These are phyloP conservation scores for Synanthedon formicaeformis DNA, from an alignment of 2,888 invertebrate species.

Conservation along the genomic window DNA sequence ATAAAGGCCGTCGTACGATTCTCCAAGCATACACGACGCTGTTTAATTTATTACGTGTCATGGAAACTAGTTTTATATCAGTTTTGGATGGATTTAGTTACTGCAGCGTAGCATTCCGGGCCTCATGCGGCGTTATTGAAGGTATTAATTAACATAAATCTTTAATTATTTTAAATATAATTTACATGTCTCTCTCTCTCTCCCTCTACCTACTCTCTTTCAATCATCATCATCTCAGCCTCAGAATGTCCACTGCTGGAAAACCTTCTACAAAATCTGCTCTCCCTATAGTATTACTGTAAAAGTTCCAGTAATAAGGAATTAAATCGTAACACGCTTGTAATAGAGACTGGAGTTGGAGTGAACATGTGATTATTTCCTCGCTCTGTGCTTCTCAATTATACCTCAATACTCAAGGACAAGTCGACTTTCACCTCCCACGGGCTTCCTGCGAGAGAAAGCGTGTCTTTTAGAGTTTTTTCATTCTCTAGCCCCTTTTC, in stretches of 20 bases:
- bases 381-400: background rate
- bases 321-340: too few relatives aligned
- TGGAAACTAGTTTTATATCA: slow-evolving; percentile 13
- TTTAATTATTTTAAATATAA: slow-evolving; percentile 35
- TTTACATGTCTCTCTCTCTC: too few relatives aligned
- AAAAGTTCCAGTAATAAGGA: too few relatives aligned
- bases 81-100: slow-evolving; percentile 12
- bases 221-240: too few relatives aligned
- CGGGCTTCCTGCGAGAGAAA: slow-evolving; percentile 45
- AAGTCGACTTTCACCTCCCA: slow-evolving; percentile 57
- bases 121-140: slow-evolving; percentile 33
- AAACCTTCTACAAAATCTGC: too few relatives aligned
- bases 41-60: slow-evolving; percentile 16
- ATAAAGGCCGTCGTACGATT: slow-evolving; percentile 1
- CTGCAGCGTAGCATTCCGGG: slow-evolving; percentile 10
- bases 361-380: background rate
- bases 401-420: slow-evolving; percentile 43
- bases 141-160: slow-evolving; percentile 38
- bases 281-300: too few relatives aligned
- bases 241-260: too few relatives aligned
- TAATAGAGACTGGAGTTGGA: too few relatives aligned
- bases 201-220: too few relatives aligned
- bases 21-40: slow-evolving; percentile 13
- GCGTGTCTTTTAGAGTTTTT: slow-evolving; percentile 29
- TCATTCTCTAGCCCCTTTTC: slow-evolving; percentile 32